These are phyloP conservation scores for Drosophila murphyi DNA, from an alignment of 1,140 invertebrate genomes.

Conservation along the genomic window DNA sequence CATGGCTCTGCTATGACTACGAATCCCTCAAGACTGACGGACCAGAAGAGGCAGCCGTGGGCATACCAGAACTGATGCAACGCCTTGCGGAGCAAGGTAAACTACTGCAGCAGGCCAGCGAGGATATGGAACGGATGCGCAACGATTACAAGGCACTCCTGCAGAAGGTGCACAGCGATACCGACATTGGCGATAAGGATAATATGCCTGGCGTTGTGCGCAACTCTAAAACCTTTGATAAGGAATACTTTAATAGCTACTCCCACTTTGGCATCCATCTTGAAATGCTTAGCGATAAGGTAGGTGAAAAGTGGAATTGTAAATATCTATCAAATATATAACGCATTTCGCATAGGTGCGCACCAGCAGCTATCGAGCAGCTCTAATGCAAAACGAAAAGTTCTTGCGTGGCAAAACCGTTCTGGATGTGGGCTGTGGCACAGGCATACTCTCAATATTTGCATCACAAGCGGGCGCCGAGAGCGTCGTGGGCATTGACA, in stretches of 20 bases:
- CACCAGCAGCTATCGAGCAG: slow-evolving; percentile 96
- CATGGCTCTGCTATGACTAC: slow-evolving; percentile 91
- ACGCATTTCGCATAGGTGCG: slow-evolving; percentile 87
- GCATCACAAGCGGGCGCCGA: slow-evolving; percentile 96
- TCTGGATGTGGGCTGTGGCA: slow-evolving; percentile 97
- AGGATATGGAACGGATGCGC: slow-evolving; percentile 88
- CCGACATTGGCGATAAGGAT: slow-evolving; percentile 56
- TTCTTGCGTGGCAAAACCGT: slow-evolving; percentile 91
- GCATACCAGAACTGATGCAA: slow-evolving; percentile 35
- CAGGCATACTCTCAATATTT: slow-evolving; percentile 97
- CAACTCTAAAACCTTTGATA: slow-evolving; percentile 86
- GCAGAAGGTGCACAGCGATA: slow-evolving; percentile 59
- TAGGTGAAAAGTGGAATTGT: neutral
- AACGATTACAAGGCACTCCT: slow-evolving; percentile 86
- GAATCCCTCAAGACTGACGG: slow-evolving; percentile 41
- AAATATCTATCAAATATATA: slow-evolving; percentile 9
- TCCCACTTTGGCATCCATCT: slow-evolving; percentile 99
- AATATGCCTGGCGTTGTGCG: slow-evolving; percentile 46
- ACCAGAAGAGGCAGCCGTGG: neutral
- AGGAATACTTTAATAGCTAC: slow-evolving; percentile 97
- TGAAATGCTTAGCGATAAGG: slow-evolving; percentile 93
- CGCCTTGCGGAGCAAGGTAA: slow-evolving; percentile 53
- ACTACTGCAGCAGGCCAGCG: slow-evolving; percentile 86
- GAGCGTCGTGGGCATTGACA: slow-evolving; percentile 96
- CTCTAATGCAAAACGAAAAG: slow-evolving; percentile 93